Percentiles rank a stretch among this genome's conserved stretches.
These are phyloP conservation scores for Camponotus vicinus DNA, from an alignment of 1,140 invertebrate species.

Conservation along the genomic window DNA sequence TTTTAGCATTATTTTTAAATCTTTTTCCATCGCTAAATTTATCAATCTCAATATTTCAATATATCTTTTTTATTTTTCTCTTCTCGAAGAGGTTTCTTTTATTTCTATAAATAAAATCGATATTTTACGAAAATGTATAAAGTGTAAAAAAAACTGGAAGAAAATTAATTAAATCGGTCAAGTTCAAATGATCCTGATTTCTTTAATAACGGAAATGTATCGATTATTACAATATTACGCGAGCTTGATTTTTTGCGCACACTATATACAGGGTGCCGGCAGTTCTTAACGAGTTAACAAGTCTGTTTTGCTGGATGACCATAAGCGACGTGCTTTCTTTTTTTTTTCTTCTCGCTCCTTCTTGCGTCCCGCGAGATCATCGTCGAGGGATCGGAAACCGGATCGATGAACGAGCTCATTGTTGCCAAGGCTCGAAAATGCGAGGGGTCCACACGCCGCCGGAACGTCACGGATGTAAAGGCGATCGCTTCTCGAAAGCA, in stretches of 20 bases:
- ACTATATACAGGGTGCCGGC: not conserved
- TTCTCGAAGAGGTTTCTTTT: not conserved
- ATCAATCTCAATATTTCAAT: not conserved
- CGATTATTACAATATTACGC: slow-evolving; percentile 32
- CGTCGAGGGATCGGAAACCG: slow-evolving; percentile 49
- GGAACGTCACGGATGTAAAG: slow-evolving; percentile 55
- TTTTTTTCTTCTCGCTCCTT: not conserved
- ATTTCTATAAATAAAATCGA: not conserved
- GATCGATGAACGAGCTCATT: slow-evolving; percentile 68
- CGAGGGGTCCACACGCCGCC: slow-evolving; percentile 57
- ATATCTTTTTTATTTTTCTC: not conserved
- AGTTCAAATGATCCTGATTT: not conserved
- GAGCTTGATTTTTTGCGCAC: slow-evolving; percentile 24
- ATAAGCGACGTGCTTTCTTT: slow-evolving; percentile 60
- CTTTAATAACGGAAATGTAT: not conserved
- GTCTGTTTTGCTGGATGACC: slow-evolving; percentile 57
- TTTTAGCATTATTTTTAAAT: not conserved
- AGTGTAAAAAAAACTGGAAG: not conserved
- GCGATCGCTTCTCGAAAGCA: slow-evolving; percentile 47
- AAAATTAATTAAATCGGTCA: not conserved
- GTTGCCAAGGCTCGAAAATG: slow-evolving; percentile 54
- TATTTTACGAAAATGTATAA: not conserved
- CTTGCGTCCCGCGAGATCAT: slow-evolving; percentile 28
- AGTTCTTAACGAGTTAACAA: slow-evolving; percentile 56
- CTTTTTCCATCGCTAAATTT: not conserved